Base-by-base conservation (phyloP, 2,888 invertebrate genomes). In the Cetonia aurata region DNA sequence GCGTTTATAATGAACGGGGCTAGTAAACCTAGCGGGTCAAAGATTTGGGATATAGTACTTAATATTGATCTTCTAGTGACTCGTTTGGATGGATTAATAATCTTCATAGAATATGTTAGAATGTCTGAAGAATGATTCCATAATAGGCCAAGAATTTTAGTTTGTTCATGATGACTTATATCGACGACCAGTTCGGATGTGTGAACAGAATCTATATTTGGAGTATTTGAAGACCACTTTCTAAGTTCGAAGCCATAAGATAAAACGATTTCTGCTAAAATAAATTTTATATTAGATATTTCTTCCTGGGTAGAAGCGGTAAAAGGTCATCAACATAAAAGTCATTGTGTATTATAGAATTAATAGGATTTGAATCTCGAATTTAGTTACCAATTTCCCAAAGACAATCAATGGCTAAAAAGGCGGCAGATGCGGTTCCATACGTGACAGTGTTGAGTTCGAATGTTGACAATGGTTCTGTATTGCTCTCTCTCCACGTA, bases 31-130 rank as follows among this genome's bases (percentile, higher is more conserved):
- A 48, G 13, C 6, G 48, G 48, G n/a, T 48, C 13, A 17, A 6
- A 48, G 13, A 48, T 48, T 10, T 48, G 48, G 12, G 12, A 10
- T n/a, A 48, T 48, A 48, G 12, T 8, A 10, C n/a, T n/a, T 48
- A 48, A 48, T 48, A 48, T 48, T 6, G 48, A n/a, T n/a, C 48
- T 10, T 48, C n/a, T 48, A n/a, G 48, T 48, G 6, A 48, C 6
- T 48, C 48, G 44, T 17, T 48, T 48, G 48, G 48, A 44, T 44
- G 1, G 25, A 25, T 25, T 25, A 25, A 25, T 25, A 25, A 25
- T 25, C 25, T 25, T 25, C 4, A 25, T 25, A 25, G 25, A 25
- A 25, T 25, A 25, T 25, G 25, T 3, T 4, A n/a, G 25, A 25
- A 25, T 25, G 25, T 25, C 25, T 25, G 25, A 25, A 25, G 25